Percentiles rank a stretch among this genome's conserved stretches.
Evolutionary conservation across 2,797 vertebrate genomes (phyloP).

Genomic region (Toxotes lorentzi): DNA sequence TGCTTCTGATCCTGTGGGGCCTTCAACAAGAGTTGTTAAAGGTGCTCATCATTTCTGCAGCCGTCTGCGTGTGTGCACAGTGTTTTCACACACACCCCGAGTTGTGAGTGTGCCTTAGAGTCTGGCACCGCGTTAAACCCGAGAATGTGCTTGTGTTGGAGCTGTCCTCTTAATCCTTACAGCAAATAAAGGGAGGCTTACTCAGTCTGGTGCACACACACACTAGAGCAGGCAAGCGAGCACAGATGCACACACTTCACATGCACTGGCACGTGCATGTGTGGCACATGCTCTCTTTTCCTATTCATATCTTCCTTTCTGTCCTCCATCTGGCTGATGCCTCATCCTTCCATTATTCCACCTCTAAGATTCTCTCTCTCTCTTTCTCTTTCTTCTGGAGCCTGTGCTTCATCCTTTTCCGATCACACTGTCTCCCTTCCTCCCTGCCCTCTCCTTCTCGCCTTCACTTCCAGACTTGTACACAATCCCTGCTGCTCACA

Average conservation of each 20-base stretch:
- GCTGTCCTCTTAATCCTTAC: slow-evolving; percentile 79
- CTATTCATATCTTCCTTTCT: slow-evolving; percentile 55
- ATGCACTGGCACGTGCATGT: slow-evolving; percentile 57
- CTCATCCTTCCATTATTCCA: slow-evolving; percentile 54
- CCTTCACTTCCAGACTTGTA: slow-evolving; percentile 30
- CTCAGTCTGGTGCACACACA: slow-evolving; percentile 71
- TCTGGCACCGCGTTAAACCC: slow-evolving; percentile 71
- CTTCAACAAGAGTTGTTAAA: slow-evolving; percentile 65
- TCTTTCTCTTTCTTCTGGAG: slow-evolving; percentile 45
- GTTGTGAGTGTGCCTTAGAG: slow-evolving; percentile 57
- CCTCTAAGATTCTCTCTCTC: slow-evolving; percentile 8
- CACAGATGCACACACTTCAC: slow-evolving; percentile 63
- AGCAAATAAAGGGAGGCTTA: slow-evolving; percentile 82
- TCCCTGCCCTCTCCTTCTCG: slow-evolving; percentile 9
- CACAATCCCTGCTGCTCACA: slow-evolving; percentile 55
- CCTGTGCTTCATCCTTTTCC: slow-evolving; percentile 44
- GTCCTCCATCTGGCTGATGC: slow-evolving; percentile 61
- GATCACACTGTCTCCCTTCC: slow-evolving; percentile 17
- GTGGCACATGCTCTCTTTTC: slow-evolving; percentile 43
- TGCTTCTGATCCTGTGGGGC: slow-evolving; percentile 51
- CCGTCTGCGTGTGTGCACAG: slow-evolving; percentile 43
- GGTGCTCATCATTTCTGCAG: slow-evolving; percentile 68
- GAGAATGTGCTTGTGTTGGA: slow-evolving; percentile 78
- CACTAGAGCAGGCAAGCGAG: slow-evolving; percentile 54
- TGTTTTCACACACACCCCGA: slow-evolving; percentile 41